These are phyloP conservation scores for Romanogobio albipinnatus DNA, from an alignment of 2,113 vertebrate species.

Conservation along the genomic window DNA sequence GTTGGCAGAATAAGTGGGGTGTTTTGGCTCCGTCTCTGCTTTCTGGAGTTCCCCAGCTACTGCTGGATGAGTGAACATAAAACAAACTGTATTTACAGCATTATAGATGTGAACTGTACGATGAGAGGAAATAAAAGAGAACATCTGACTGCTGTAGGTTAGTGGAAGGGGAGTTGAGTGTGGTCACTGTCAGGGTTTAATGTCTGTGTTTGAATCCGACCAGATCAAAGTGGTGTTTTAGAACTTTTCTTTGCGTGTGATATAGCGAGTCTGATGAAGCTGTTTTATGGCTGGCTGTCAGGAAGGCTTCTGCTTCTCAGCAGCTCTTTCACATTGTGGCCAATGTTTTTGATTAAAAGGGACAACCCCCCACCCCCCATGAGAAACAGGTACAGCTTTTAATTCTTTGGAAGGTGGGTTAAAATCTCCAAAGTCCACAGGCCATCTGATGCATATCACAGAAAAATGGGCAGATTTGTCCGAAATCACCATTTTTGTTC, in stretches of 20 bases:
- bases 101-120: constrained; percentile 53
- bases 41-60: constrained; percentile 62
- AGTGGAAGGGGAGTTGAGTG: constrained; percentile 46
- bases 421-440: background rate
- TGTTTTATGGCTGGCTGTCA: constrained; percentile 45
- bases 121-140: constrained; percentile 36
- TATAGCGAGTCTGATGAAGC: constrained; percentile 43
- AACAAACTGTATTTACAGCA: constrained; percentile 37
- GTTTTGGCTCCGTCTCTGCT: constrained; percentile 57
- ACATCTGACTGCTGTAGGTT: constrained; percentile 44
- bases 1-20: constrained; percentile 51
- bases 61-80: constrained; percentile 62
- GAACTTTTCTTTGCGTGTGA: constrained; percentile 47
- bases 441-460: background rate
- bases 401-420: constrained; percentile 32
- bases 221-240: constrained; percentile 55
- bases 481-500: background rate
- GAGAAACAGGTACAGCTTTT: constrained; percentile 31
- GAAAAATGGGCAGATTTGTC: background rate
- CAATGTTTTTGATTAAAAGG: constrained; percentile 53
- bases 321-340: constrained; percentile 44
- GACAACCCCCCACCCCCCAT: constrained; percentile 30
- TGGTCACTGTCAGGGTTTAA: constrained; percentile 35
- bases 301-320: constrained; percentile 50
- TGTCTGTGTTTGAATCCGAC: constrained; percentile 49